Evolutionary conservation across 2,113 vertebrate genomes (phyloP), one percentile per base, ranked within the genome.

Genomic region (Tichodroma muraria): DNA sequence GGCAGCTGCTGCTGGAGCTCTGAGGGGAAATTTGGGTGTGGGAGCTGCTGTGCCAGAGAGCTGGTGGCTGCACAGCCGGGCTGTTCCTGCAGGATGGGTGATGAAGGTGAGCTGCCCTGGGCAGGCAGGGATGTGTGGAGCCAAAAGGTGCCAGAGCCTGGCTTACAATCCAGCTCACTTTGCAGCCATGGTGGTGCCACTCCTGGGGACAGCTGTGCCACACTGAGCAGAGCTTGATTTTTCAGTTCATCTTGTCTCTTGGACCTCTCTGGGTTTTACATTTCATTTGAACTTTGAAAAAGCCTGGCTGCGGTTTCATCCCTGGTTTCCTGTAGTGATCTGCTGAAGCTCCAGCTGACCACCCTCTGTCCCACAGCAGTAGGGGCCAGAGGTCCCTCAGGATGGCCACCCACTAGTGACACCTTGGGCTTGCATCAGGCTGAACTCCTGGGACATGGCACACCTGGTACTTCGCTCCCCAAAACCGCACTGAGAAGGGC

Each of bases 341-440:
- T 52, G 6, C n/a, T 6, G 11, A 24, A 33, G 57, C 12, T 87
- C 35, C 73, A 54, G 21, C n/a, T 57, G 60, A 25, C 6, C 0
- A 0, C 11, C 15, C 73, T 42, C 10, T 35, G 28, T 66, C 65
- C 76, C 66, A 2, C 0, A 20, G 38, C 70, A 71, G 47, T 0
- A 1, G 37, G 40, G 30, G 31, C 30, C 53, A 35, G 27, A 8
- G 17, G 12, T 37, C 30, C 33, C 78, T 42, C 25, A 66, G 35
- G 30, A 28, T 8, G 7, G 20, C 6, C 64, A 44, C 9, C 8
- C 6, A 12, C 11, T 0, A 0, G 25, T 50, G 69, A 40, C 54
- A 65, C 50, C 38, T 63, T 45, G 40, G 64, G 8, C 35, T 80
- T 15, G 25, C 38, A 54, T 53, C 24, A 42, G 31, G 50, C 69